Evolutionary conservation across 2,113 vertebrate species (phyloP), one percentile per base, ranked within the genome.

Genomic region (Callithrix jacchus): DNA sequence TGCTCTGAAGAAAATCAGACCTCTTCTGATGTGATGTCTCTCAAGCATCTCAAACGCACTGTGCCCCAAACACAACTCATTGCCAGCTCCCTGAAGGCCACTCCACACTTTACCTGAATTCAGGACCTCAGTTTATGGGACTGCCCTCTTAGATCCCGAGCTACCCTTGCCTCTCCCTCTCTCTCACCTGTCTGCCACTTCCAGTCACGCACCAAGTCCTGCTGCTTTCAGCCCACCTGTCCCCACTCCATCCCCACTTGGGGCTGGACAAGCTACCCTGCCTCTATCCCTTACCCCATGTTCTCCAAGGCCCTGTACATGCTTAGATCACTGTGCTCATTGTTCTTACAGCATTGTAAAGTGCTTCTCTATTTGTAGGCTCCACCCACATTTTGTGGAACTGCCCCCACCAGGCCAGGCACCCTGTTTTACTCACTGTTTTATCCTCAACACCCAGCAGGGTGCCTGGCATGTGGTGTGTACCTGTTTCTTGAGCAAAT

Each of bases 221-320:
- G 42, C 79, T 56, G 25, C 40, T 73, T 37, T 17, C n/a, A 40
- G 74, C 42, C 14, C 32, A 6, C 30, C 40, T 84, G 47, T 27
- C 80, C 47, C 56, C 3, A 13, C 25, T 40, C 16, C 3, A 5
- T 83, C 40, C 8, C 11, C 8, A 0, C 10, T 13, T 4, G 0
- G 12, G 23, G 3, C 56, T 84, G 8, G 32, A 56, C n/a, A 4
- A 11, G 13, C 30, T n/a, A 32, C 32, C 66, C 66, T 68, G 32
- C 66, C 66, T 68, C 66, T n/a, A 3, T 35, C 20, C 17, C n/a
- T 3, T 30, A 13, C 12, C 5, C 4, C 8, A 32, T 71, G 8
- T 21, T 86, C 6, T 77, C 45, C 20, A 47, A 42, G 23, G 25
- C n/a, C 16, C 45, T 18, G 47, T 56, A 42, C 2, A 2, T 16